Base-by-base conservation (phyloP, 1,140 invertebrate species). In the Piezodorus guildinii region DNA sequence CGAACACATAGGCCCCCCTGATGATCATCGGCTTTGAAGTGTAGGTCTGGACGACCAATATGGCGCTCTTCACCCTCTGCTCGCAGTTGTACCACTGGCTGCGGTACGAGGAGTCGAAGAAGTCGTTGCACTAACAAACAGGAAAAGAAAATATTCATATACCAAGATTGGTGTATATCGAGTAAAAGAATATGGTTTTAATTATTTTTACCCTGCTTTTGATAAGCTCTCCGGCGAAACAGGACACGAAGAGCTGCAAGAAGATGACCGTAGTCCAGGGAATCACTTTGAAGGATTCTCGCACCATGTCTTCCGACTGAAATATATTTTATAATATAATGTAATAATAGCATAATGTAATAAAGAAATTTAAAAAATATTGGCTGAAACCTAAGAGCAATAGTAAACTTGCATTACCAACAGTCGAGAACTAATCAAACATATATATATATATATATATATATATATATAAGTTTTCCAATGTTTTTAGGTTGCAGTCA, bases 211-310 rank as follows among this genome's bases (percentile, higher is more conserved):
- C 58, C n/a, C 23, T 60, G 25, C 34, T 17, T 39, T 60, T 60
- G 8, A 60, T 60, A 9, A 60, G 21, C 23, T 60, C 58, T 1
- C 58, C 58, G 16, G 58, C 58, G 8, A 39, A 60, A 16, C 58
- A 60, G 17, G 43, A 43, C 2, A 60, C 58, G 9, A 60, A 60
- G 2, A 60, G 30, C 34, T 60, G 58, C 16, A 44, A 39, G 58
- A 60, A 60, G 2, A 60, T 43, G n/a, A 60, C 15, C 3, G 43
- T 60, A 30, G 58, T 60, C 58, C 58, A 60, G 3, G 58, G 58
- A 10, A 30, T 44, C 12, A 60, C 58, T 60, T 60, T 60, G 16
- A 60, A 60, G 10, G 43, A 17, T 15, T 60, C 58, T 19, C 30
- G 15, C 3, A 60, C 30, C 58, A 60, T 43, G 16, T 60, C 17